Conservation (phyloP, 2,797 vertebrate species). For the Anguilla megastoma region DNA sequence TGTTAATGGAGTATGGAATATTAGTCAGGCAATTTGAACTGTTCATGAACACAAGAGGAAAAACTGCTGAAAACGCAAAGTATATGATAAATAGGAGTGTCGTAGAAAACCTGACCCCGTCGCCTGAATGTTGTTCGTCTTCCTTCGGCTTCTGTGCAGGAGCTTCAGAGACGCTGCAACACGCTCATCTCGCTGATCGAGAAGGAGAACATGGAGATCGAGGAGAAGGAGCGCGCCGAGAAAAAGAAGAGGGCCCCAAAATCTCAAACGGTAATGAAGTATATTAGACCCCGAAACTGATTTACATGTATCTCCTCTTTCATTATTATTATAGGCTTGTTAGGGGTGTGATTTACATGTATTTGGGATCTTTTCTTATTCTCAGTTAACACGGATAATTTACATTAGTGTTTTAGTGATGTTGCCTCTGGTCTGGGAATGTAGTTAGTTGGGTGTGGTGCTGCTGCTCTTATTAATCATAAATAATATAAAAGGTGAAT, state of each 20-base stretch:
- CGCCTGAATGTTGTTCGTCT: neutral
- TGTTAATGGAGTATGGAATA: neutral
- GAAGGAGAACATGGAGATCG: slow-evolving; percentile 88
- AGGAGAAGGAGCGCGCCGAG: slow-evolving; percentile 85
- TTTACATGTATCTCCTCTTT: neutral
- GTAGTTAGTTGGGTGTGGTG: neutral
- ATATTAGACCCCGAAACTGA: neutral
- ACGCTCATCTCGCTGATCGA: slow-evolving; percentile 87
- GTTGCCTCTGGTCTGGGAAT: neutral
- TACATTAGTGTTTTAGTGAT: neutral
- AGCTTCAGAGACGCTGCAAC: slow-evolving; percentile 86
- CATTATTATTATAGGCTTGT: neutral
- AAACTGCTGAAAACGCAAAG: neutral
- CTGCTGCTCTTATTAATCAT: neutral
- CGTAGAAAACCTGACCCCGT: neutral
- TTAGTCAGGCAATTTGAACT: neutral
- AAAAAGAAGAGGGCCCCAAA: slow-evolving; percentile 84
- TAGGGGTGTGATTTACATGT: neutral
- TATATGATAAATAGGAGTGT: neutral
- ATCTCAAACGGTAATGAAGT: slow-evolving; percentile 73
- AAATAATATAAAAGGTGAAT: neutral
- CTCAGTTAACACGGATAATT: neutral
- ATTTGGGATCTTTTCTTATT: neutral
- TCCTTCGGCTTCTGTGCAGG: slow-evolving; percentile 59
- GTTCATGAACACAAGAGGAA: neutral